Conservation (phyloP, 2,888 invertebrate species). For the Glaucopsyche alexis region DNA sequence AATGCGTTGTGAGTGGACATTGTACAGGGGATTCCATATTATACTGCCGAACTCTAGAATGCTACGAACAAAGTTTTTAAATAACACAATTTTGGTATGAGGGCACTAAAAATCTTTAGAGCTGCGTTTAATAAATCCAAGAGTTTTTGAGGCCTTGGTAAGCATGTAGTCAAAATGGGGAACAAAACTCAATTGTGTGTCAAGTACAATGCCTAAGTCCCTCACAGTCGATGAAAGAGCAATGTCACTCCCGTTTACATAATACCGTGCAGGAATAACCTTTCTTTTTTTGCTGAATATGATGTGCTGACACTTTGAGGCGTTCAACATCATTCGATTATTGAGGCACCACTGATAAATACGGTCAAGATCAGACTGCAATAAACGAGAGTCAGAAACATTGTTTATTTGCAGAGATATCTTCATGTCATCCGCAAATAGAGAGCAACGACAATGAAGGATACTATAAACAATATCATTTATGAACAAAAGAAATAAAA, state of each 20-base stretch:
- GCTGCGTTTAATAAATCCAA: neutral
- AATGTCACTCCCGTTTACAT: neutral
- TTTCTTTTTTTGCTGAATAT: neutral
- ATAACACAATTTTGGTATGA: neutral
- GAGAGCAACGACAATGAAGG: neutral
- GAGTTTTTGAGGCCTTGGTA: neutral
- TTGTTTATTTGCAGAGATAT: neutral
- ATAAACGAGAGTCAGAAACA: neutral
- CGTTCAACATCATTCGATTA: neutral
- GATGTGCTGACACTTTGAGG: neutral
- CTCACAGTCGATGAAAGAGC: neutral
- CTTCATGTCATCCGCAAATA: constrained; percentile 30
- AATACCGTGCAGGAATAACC: neutral
- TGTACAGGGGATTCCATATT: too few relatives aligned
- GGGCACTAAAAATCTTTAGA: neutral
- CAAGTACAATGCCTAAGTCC: neutral
- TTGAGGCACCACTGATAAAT: neutral
- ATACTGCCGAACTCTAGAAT: too few relatives aligned
- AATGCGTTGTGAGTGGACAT: too few relatives aligned
- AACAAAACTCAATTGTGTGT: neutral
- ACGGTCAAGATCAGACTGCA: neutral
- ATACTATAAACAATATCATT: constrained; percentile 21
- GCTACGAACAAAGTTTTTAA: too few relatives aligned
- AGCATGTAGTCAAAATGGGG: neutral
- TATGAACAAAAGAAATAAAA: constrained; percentile 29